Base-by-base conservation (phyloP, 1,140 invertebrate genomes). In the Pogonognathellus flavescens region DNA sequence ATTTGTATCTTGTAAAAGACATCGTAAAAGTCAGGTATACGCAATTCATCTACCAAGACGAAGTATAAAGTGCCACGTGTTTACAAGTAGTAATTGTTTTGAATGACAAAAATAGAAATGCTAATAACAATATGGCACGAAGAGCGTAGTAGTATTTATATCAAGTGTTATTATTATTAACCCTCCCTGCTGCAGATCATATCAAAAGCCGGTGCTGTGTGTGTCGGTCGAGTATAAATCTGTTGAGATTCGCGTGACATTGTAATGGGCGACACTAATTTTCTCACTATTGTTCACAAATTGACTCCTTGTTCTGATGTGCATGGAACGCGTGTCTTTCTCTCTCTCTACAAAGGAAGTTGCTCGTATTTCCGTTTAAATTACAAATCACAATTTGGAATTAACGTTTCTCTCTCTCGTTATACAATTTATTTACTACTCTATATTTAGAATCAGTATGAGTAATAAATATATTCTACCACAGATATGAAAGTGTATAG, bases 281-380 rank as follows among this genome's bases (percentile, higher is more conserved):
- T 76, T 76, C 70, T 49, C 70, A 76, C 70, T 76, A 76, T 76
- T 76, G 70, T 76, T 76, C 70, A 76, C 49, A 76, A 76, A 76
- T 76, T 76, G 70, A 76, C 70, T 76, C 14, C 70, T 76, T 76
- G 70, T 76, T 76, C 70, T 76, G 16, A n/a, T 76, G 70, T 76
- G 41, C 41, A 31, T 76, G 70, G 70, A 41, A 76, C 31, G 70
- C 31, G 70, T 62, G 18, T 76, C 9, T 50, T n/a, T n/a, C 70
- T 76, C 16, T n/a, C 10, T 57, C n/a, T 76, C 49, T 76, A 76
- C 62, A 66, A 14, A 10, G 70, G 41, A 76, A 76, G 31, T 76
- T n/a, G 3, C 25, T 13, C 14, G 70, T 76, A 76, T 76, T 76
- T 76, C 70, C 70, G 70, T 76, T 76, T 76, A 49, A 76, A 76